phyloP scores from a whole-genome alignment of 2,113 vertebrate species.

The Salvelinus sp. region DNA sequence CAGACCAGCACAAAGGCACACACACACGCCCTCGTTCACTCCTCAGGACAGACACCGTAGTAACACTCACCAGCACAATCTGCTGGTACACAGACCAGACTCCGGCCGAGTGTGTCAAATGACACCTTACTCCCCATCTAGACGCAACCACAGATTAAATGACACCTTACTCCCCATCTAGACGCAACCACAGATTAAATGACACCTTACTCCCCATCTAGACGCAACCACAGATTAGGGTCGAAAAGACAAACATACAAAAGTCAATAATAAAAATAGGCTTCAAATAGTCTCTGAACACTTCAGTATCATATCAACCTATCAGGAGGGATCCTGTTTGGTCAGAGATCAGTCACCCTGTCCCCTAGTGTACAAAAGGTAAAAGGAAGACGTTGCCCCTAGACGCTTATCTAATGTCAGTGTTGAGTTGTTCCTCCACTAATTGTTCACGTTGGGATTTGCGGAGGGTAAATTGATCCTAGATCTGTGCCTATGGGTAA shows the following conservation, averaged over 20 bases:
- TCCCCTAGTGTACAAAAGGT: slow-evolving; percentile 72
- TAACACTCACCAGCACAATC: slow-evolving; percentile 64
- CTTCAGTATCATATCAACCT: slow-evolving; percentile 18
- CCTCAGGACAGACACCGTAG: slow-evolving; percentile 18
- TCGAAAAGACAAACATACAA: slow-evolving; percentile 79
- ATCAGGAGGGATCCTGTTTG: slow-evolving; percentile 37
- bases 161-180: slow-evolving; percentile 1
- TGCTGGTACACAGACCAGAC: slow-evolving; percentile 69
- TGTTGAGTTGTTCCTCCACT: neutral
- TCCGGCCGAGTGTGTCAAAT: slow-evolving; percentile 1
- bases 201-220: neutral
- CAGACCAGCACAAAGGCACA: too few relatives aligned
- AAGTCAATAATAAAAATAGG: slow-evolving; percentile 80
- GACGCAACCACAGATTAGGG: slow-evolving; percentile 53
- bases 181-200: neutral
- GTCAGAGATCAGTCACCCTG: slow-evolving; percentile 44
- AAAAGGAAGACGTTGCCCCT: slow-evolving; percentile 42
- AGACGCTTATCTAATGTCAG: too few relatives aligned
- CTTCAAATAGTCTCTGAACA: slow-evolving; percentile 59
- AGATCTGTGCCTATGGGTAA: neutral
- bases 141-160: slow-evolving; percentile 55
- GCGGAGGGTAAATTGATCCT: neutral
- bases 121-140: neutral
- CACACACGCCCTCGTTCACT: too few relatives aligned
- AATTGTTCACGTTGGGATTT: neutral